phyloP scores from a whole-genome alignment of 2,888 invertebrate genomes.

The Aspidiotus rigidus region DNA sequence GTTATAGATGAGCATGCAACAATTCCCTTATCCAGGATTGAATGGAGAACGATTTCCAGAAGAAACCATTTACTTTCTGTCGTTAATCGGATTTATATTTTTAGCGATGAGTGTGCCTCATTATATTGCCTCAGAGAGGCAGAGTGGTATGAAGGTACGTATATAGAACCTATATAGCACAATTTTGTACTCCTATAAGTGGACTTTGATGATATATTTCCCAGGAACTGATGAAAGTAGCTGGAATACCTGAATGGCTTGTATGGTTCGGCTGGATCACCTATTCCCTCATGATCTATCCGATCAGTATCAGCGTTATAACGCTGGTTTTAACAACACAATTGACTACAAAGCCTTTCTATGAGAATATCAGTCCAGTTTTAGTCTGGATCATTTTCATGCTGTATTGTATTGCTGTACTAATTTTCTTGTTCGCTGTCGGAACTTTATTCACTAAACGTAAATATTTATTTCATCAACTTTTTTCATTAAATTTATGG shows the following conservation, averaged over 20 bases:
- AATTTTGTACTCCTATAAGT: neutral
- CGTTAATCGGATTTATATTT: slow-evolving; percentile 16
- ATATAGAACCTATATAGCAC: neutral
- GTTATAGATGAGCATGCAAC: slow-evolving; percentile 1
- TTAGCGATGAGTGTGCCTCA: slow-evolving; percentile 17
- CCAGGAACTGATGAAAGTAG: slow-evolving; percentile 23
- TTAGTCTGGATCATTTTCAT: slow-evolving; percentile 21
- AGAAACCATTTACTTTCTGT: slow-evolving; percentile 8
- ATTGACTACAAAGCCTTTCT: neutral
- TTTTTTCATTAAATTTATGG: too few species aligned
- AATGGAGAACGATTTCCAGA: slow-evolving; percentile 7
- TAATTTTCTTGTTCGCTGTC: slow-evolving; percentile 14
- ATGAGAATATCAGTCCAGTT: neutral
- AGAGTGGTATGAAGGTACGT: slow-evolving; percentile 20
- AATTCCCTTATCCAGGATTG: slow-evolving; percentile 6
- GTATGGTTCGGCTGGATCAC: slow-evolving; percentile 25
- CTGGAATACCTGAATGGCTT: slow-evolving; percentile 6
- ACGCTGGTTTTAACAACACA: neutral
- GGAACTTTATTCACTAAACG: slow-evolving; percentile 10
- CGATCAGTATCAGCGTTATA: slow-evolving; percentile 1
- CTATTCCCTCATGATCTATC: slow-evolving; percentile 21
- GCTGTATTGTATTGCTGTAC: slow-evolving; percentile 10
- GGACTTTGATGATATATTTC: neutral
- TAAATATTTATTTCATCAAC: neutral
- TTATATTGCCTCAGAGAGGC: slow-evolving; percentile 17